A percentile compares a stretch with the other conserved stretches of the same genome.
phyloP scores from a whole-genome alignment of 1,140 invertebrate genomes.

The Drosophila nikananu region DNA sequence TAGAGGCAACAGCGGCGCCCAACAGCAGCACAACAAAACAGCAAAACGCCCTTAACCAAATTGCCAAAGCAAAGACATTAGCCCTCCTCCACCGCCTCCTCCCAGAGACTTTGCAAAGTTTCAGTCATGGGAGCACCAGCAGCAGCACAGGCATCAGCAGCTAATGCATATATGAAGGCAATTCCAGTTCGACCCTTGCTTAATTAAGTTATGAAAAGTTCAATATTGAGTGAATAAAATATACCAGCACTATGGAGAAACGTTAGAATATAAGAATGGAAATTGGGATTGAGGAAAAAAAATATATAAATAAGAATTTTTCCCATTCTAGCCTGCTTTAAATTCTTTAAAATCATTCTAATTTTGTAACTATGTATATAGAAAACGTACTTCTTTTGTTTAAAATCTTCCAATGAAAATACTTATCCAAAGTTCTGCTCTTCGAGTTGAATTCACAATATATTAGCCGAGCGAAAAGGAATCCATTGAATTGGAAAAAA shows the following conservation, averaged over 20 bases:
- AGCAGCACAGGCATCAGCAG: not conserved
- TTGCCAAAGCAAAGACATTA: slow-evolving; percentile 55
- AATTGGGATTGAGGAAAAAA: no score
- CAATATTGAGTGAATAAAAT: slow-evolving; percentile 41
- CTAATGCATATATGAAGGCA: slow-evolving; percentile 47
- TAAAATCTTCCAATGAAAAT: no score
- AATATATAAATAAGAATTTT: no score
- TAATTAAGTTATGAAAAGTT: slow-evolving; percentile 52
- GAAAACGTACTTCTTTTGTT: not conserved
- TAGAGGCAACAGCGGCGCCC: slow-evolving; percentile 26
- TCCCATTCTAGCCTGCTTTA: not conserved
- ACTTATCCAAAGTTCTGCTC: no score
- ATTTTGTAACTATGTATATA: not conserved
- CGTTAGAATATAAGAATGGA: not conserved
- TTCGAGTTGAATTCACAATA: no score
- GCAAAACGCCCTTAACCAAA: slow-evolving; percentile 52
- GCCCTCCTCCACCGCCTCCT: slow-evolving; percentile 23
- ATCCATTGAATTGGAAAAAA: not conserved
- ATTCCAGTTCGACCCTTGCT: slow-evolving; percentile 23
- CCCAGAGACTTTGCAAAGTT: slow-evolving; percentile 18
- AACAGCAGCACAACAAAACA: slow-evolving; percentile 37
- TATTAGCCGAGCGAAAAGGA: not conserved
- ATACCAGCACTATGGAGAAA: not conserved
- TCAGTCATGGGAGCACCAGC: not conserved
- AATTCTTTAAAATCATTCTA: not conserved